Conservation (phyloP, 2,888 invertebrate genomes). For the Cordylochernes scorpioides region DNA sequence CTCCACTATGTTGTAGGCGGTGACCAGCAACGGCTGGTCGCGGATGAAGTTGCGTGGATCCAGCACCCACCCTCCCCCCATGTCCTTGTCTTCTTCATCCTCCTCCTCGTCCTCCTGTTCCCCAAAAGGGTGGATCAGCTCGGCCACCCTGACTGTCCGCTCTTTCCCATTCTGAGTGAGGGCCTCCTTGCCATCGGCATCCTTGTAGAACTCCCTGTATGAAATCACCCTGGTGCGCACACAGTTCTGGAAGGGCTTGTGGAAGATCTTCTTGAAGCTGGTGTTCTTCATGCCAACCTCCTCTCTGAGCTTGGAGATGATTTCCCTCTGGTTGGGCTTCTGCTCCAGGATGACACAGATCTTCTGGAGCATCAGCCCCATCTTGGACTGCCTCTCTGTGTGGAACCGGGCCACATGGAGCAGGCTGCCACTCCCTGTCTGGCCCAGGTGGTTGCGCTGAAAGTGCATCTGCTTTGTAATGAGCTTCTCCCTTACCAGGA, state of each 20-base stretch:
- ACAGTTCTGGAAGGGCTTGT: slow-evolving; percentile 8
- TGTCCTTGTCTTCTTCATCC: neutral
- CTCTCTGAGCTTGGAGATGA: slow-evolving; percentile 28
- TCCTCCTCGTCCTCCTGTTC: slow-evolving; percentile 5
- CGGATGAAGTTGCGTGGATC: slow-evolving; percentile 8
- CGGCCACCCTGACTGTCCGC: slow-evolving; percentile 24
- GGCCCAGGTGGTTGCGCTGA: slow-evolving; percentile 9
- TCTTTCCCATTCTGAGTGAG: slow-evolving; percentile 26
- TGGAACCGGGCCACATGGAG: slow-evolving; percentile 28
- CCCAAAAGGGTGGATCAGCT: slow-evolving; percentile 6
- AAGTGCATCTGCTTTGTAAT: slow-evolving; percentile 31
- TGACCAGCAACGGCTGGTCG: slow-evolving; percentile 24
- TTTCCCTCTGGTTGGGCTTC: slow-evolving; percentile 25
- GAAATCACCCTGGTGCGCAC: slow-evolving; percentile 20
- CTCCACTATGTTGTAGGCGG: slow-evolving; percentile 28
- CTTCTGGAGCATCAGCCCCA: slow-evolving; percentile 28
- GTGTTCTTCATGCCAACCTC: slow-evolving; percentile 6
- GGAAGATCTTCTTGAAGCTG: slow-evolving; percentile 11
- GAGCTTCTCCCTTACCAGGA: slow-evolving; percentile 30
- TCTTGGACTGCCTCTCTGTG: slow-evolving; percentile 29
- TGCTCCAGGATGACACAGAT: slow-evolving; percentile 30
- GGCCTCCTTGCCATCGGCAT: slow-evolving; percentile 26
- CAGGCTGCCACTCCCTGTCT: slow-evolving; percentile 15
- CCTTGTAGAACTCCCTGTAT: slow-evolving; percentile 31
- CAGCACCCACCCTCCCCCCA: slow-evolving; percentile 1